Conservation (phyloP, 2,797 vertebrate species). For the Distichodus sexfasciatus region DNA sequence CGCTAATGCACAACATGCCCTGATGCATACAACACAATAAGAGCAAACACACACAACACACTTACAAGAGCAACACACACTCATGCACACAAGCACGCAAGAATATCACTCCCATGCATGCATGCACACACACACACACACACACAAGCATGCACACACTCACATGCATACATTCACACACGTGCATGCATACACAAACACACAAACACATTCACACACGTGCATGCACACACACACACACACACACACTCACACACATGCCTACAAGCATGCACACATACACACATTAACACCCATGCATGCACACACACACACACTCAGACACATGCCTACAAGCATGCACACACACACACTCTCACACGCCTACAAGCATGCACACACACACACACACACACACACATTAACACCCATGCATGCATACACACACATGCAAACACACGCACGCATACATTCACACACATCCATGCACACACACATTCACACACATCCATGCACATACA, state of each 20-base stretch:
- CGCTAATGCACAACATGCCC: neutral
- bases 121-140: conserved; percentile 16
- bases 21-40: neutral
- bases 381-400: neutral
- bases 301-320: conserved; percentile 19
- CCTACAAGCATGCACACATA: too few relatives aligned
- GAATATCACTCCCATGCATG: conserved; percentile 4
- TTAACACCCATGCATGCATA: neutral
- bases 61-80: neutral
- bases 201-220: conserved; percentile 25
- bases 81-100: conserved; percentile 16
- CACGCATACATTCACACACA: conserved; percentile 19
- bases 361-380: conserved; percentile 5
- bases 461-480: conserved; percentile 1
- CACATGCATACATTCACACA: conserved; percentile 4
- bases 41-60: too few relatives aligned
- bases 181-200: conserved; percentile 13
- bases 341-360: conserved; percentile 28
- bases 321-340: conserved; percentile 1
- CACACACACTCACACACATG: conserved; percentile 31
- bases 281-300: neutral
- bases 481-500: conserved; percentile 18
- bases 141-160: conserved; percentile 30
- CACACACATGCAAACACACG: conserved; percentile 6
- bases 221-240: conserved; percentile 14